A percentile compares a stretch with the other conserved stretches of the same genome.
phyloP scores from a whole-genome alignment of 30 jellyfish, hydroid and myxozoan genomes.

The Aurelia aurita complex sp. Pacific region DNA sequence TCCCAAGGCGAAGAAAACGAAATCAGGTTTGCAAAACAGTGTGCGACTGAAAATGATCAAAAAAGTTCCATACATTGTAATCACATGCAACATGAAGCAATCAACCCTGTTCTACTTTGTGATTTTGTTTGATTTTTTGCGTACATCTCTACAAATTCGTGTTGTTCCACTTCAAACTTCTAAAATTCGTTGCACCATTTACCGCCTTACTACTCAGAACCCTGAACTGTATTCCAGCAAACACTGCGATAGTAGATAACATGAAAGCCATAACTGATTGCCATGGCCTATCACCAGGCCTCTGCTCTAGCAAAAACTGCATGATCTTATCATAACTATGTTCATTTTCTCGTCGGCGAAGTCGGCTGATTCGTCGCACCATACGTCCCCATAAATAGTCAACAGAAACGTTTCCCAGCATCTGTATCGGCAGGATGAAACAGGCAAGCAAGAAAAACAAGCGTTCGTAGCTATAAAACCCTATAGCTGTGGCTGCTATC shows the following conservation, averaged over 20 bases:
- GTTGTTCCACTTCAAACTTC: conserved; percentile 50
- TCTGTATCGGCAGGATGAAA: conserved; percentile 89
- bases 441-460: conserved; percentile 85
- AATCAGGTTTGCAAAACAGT: no score
- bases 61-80: no score
- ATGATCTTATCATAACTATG: conserved; percentile 87
- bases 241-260: conserved; percentile 94
- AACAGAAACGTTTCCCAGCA: conserved; percentile 91
- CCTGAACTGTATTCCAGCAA: conserved; percentile 98
- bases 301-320: conserved; percentile 97
- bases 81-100: no score
- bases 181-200: conserved; percentile 85
- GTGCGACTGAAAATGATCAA: no score
- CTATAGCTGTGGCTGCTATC: conserved; percentile 81
- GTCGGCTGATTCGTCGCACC: conserved; percentile 94
- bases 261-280: conserved; percentile 98
- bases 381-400: conserved; percentile 96
- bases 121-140: no score
- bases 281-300: conserved; percentile 99
- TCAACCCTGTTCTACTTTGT: no score
- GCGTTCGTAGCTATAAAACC: conserved; percentile 85
- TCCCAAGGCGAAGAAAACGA: no score
- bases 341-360: conserved; percentile 84
- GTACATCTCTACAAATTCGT: background rate
- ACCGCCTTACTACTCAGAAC: conserved; percentile 94